Evolutionary conservation across 2,113 vertebrate species (phyloP).

Genomic region (Cnemophilus loriae): DNA sequence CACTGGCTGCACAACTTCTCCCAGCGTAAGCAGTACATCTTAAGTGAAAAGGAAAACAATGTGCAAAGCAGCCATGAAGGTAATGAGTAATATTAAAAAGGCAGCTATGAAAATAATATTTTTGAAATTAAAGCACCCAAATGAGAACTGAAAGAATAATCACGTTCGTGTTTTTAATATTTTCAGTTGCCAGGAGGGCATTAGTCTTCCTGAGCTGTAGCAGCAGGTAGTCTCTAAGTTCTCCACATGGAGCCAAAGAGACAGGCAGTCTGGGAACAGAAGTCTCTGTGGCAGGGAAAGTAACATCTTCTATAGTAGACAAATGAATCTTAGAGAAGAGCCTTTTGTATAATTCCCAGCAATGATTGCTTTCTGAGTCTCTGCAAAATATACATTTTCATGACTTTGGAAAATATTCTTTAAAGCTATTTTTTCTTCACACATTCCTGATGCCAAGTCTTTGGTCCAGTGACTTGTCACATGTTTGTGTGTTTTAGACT

Average conservation of each 20-base stretch:
- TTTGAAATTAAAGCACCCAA: constrained; percentile 14
- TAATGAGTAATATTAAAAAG: constrained; percentile 12
- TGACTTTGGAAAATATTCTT: neutral
- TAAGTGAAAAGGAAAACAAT: neutral
- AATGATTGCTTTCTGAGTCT: neutral
- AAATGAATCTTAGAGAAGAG: neutral
- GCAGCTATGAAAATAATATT: constrained; percentile 24
- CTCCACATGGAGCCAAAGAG: neutral
- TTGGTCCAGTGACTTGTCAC: neutral
- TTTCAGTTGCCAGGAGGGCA: neutral
- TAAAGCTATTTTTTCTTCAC: neutral
- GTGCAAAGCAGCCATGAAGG: neutral
- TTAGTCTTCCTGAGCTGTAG: neutral
- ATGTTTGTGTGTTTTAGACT: neutral
- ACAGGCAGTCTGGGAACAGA: neutral
- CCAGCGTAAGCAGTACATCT: neutral
- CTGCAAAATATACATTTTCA: neutral
- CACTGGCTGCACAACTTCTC: neutral
- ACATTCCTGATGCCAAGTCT: neutral
- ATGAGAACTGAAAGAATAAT: neutral
- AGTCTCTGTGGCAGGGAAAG: neutral
- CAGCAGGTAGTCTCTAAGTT: neutral
- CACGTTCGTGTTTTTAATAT: neutral
- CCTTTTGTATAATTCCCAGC: neutral
- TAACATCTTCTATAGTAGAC: neutral